Evolutionary conservation across 2,797 vertebrate genomes (phyloP).

Genomic region (Triplophysa bombifrons): DNA sequence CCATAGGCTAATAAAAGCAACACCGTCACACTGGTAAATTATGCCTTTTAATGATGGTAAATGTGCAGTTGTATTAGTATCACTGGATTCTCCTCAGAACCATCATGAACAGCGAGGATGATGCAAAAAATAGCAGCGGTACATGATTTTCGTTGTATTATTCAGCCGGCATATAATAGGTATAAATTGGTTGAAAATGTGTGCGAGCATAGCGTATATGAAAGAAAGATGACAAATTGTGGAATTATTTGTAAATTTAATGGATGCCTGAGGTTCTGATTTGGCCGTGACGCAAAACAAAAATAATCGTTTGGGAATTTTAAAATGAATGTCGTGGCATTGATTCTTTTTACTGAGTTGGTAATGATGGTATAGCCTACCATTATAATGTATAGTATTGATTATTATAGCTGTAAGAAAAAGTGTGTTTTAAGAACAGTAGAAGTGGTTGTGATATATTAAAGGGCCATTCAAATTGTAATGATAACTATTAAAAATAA

Average conservation of each 20-base stretch:
- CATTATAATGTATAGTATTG: too few relatives aligned
- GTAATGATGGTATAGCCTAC: too few relatives aligned
- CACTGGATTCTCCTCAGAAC: conserved; percentile 40
- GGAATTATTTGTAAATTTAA: not conserved
- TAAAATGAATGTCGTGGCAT: too few relatives aligned
- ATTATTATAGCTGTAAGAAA: too few relatives aligned
- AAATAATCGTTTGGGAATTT: too few relatives aligned
- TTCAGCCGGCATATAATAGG: not conserved
- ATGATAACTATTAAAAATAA: too few relatives aligned
- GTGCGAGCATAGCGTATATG: not conserved
- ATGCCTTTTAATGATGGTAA: conserved; percentile 72
- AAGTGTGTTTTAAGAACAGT: too few relatives aligned
- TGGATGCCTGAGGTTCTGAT: not conserved
- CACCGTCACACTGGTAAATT: conserved; percentile 70
- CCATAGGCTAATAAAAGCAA: conserved; percentile 69
- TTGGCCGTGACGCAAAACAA: not conserved
- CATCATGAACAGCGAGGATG: not conserved
- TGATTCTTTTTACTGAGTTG: too few relatives aligned
- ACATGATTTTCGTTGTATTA: conserved; percentile 24
- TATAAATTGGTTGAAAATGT: not conserved
- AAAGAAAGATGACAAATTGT: not conserved
- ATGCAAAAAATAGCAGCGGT: conserved; percentile 7
- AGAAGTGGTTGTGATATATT: too few relatives aligned
- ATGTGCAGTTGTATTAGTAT: conserved; percentile 57
- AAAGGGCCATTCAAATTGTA: too few relatives aligned